These are phyloP conservation scores for Adelges cooleyi DNA, from an alignment of 1,140 invertebrate genomes.

Conservation along the genomic window DNA sequence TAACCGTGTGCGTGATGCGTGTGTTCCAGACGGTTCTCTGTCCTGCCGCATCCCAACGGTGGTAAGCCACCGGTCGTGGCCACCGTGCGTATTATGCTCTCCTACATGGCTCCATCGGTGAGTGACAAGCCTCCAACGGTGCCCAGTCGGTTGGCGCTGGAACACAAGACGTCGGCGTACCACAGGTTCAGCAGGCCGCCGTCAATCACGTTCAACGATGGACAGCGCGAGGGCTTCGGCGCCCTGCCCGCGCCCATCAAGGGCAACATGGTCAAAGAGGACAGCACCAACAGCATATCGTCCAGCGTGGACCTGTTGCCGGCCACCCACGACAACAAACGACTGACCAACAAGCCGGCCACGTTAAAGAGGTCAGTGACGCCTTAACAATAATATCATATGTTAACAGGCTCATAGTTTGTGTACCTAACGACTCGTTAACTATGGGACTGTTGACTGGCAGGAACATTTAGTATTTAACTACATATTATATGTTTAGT, in stretches of 20 bases:
- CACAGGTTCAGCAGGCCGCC: conserved; percentile 40
- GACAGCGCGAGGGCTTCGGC: conserved; percentile 27
- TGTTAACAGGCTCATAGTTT: no score
- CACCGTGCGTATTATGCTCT: conserved; percentile 42
- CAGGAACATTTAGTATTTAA: no score
- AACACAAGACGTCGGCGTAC: conserved; percentile 16
- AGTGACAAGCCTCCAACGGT: conserved; percentile 49
- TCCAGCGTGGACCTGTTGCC: conserved; percentile 22
- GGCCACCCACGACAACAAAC: conserved; percentile 26
- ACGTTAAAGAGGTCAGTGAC: conserved; percentile 5
- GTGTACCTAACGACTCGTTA: no score
- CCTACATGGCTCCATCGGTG: conserved; percentile 52
- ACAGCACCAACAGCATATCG: conserved; percentile 12
- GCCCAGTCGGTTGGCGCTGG: conserved; percentile 38
- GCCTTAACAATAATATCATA: no score
- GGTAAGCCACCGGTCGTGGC: neutral
- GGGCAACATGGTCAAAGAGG: conserved; percentile 9
- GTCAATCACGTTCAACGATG: conserved; percentile 25
- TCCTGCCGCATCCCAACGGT: neutral
- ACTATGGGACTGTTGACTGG: no score
- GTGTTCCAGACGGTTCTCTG: neutral
- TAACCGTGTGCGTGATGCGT: no score
- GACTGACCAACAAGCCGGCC: conserved; percentile 27
- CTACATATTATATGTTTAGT: no score
- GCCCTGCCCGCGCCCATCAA: conserved; percentile 24